Evolutionary conservation across 2,888 invertebrate genomes (phyloP).

Genomic region (Zelleria hepariella): DNA sequence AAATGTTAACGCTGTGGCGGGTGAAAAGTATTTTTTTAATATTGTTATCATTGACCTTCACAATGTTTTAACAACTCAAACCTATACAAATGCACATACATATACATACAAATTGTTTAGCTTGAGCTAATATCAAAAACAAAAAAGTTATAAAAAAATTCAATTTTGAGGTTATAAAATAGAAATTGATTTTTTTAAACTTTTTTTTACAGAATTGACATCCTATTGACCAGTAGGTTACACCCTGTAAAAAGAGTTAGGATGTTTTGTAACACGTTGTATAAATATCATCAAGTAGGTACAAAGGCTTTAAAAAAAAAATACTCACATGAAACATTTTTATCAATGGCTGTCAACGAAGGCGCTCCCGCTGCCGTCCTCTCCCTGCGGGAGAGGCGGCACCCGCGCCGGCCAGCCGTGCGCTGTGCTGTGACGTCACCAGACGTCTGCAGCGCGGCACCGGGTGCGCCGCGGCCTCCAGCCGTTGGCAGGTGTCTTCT

Average conservation of each 20-base stretch:
- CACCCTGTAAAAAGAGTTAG: too few species aligned
- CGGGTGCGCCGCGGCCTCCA: slow-evolving; percentile 32
- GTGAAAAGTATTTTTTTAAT: too few species aligned
- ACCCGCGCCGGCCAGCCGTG: slow-evolving; percentile 30
- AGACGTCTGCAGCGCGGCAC: slow-evolving; percentile 23
- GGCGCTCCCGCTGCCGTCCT: slow-evolving; percentile 16
- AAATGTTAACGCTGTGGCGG: too few species aligned
- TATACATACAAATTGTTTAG: not conserved
- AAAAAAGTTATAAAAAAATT: too few species aligned
- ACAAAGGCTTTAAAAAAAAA: not conserved
- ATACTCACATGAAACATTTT: not conserved
- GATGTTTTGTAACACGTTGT: too few species aligned
- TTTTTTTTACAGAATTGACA: too few species aligned
- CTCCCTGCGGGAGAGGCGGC: slow-evolving; percentile 23
- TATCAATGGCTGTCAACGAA: not conserved
- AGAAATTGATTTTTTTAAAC: too few species aligned
- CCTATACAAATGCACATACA: not conserved
- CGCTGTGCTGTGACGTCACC: slow-evolving; percentile 35
- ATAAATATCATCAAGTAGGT: not conserved
- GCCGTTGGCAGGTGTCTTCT: slow-evolving; percentile 22
- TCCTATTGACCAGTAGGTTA: too few species aligned
- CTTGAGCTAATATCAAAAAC: too few species aligned
- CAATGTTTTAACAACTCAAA: too few species aligned
- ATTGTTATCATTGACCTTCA: too few species aligned
- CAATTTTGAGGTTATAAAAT: too few species aligned